phyloP scores from a whole-genome alignment of 2,888 invertebrate species.

The Teleogryllus oceanicus region DNA sequence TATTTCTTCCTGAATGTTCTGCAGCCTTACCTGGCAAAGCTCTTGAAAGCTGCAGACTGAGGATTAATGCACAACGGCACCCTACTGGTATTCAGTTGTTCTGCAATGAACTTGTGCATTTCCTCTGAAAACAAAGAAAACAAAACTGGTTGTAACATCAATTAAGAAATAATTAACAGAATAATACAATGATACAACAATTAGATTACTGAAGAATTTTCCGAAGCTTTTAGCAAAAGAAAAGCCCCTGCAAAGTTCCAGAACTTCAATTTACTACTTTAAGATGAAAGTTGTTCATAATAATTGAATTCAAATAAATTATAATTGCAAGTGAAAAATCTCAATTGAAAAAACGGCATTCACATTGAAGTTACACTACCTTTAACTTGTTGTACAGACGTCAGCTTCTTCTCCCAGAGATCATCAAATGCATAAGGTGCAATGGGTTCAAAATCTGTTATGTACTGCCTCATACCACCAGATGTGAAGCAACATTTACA shows the following conservation, averaged over 20 bases:
- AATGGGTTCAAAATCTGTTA: conserved; percentile 86
- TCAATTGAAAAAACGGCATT: no score
- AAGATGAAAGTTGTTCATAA: no score
- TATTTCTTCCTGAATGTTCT: conserved; percentile 40
- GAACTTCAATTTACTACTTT: no score
- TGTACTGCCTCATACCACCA: conserved; percentile 77
- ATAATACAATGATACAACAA: no score
- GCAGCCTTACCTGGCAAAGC: conserved; percentile 95
- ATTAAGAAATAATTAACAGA: no score
- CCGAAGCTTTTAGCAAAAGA: no score
- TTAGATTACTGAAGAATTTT: no score
- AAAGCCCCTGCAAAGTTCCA: no score
- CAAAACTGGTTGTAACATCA: no score
- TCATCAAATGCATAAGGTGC: conserved; percentile 91
- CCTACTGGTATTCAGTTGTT: conserved; percentile 90
- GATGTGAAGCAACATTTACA: conserved; percentile 94
- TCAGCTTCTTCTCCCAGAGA: conserved; percentile 93
- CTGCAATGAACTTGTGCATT: conserved; percentile 98
- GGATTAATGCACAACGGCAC: conserved; percentile 99
- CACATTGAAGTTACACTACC: conserved; percentile 54
- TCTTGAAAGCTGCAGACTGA: conserved; percentile 99
- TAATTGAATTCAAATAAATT: no score
- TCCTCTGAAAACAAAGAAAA: conserved; percentile 71
- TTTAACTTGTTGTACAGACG: conserved; percentile 91
- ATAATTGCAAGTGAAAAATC: no score